These are phyloP conservation scores for Varanus komodoensis DNA, from an alignment of 2,113 vertebrate species.

Conservation along the genomic window DNA sequence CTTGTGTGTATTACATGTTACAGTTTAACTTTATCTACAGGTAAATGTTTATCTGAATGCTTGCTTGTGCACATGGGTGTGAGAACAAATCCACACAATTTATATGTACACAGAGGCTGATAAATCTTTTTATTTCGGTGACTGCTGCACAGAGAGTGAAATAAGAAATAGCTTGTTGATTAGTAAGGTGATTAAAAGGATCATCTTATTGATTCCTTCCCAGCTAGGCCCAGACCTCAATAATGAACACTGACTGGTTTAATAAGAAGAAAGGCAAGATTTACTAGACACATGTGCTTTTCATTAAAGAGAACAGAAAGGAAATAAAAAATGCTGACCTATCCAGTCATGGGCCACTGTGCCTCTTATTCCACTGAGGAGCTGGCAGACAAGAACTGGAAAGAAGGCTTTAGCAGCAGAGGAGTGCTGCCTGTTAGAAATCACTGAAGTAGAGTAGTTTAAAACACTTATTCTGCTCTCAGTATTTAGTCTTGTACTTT, in stretches of 20 bases:
- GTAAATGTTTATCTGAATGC: not conserved
- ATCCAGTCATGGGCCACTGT: slow-evolving; percentile 74
- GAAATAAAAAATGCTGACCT: slow-evolving; percentile 87
- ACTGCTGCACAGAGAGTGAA: slow-evolving; percentile 62
- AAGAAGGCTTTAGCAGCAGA: slow-evolving; percentile 54
- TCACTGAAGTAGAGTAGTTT: slow-evolving; percentile 47
- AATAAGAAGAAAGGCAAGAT: slow-evolving; percentile 79
- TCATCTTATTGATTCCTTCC: slow-evolving; percentile 81
- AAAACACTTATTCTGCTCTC: slow-evolving; percentile 49
- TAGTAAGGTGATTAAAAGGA: slow-evolving; percentile 80
- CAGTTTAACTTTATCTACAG: not conserved
- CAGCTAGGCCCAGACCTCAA: slow-evolving; percentile 75
- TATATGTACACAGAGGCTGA: slow-evolving; percentile 32
- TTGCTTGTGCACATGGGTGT: slow-evolving; percentile 39
- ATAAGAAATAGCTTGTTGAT: slow-evolving; percentile 79
- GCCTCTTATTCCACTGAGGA: slow-evolving; percentile 68
- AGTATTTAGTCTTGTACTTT: slow-evolving; percentile 30
- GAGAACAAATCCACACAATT: slow-evolving; percentile 31
- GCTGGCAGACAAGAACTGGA: slow-evolving; percentile 58
- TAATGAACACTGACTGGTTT: slow-evolving; percentile 80
- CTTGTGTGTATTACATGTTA: not conserved
- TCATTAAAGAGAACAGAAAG: slow-evolving; percentile 82
- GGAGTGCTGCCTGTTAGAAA: slow-evolving; percentile 56
- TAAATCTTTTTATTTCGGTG: slow-evolving; percentile 70
- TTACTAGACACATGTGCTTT: slow-evolving; percentile 84